phyloP scores from a whole-genome alignment of 2,888 invertebrate genomes.

The Drosophila emarginata region DNA sequence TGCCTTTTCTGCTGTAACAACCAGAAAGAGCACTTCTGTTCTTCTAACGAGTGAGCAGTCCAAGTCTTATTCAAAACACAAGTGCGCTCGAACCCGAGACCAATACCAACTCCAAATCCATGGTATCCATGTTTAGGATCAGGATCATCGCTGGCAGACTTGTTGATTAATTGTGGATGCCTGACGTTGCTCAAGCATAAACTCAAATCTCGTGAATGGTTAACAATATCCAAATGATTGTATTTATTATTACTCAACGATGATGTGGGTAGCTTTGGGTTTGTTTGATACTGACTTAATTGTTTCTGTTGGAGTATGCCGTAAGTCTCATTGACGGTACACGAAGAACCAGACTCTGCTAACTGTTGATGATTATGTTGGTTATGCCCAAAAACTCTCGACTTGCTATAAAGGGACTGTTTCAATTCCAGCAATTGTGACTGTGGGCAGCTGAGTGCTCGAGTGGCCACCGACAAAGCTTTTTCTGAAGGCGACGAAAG shows the following conservation, averaged over 20 bases:
- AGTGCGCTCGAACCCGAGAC: not conserved
- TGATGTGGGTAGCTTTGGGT: slow-evolving; percentile 1
- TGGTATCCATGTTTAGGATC: slow-evolving; percentile 26
- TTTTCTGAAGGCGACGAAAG: not conserved
- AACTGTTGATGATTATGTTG: not conserved
- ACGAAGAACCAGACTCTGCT: not conserved
- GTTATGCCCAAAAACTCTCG: not conserved
- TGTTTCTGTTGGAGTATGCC: not conserved
- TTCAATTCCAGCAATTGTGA: not conserved
- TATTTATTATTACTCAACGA: slow-evolving; percentile 18
- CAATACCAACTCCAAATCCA: no score
- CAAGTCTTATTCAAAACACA: not conserved
- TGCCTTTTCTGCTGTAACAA: not conserved
- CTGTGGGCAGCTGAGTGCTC: not conserved
- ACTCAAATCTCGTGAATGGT: not conserved
- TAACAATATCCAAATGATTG: not conserved
- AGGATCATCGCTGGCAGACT: slow-evolving; percentile 13
- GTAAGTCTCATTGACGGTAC: not conserved
- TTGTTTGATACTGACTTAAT: not conserved
- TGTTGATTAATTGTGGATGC: slow-evolving; percentile 1
- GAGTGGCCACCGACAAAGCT: not conserved
- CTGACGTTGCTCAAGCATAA: not conserved
- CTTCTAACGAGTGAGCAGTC: slow-evolving; percentile 17
- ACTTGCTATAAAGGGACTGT: not conserved
- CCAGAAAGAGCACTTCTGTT: not conserved